Base-by-base conservation (phyloP, 2,113 vertebrate species). In the Furnarius figulus region DNA sequence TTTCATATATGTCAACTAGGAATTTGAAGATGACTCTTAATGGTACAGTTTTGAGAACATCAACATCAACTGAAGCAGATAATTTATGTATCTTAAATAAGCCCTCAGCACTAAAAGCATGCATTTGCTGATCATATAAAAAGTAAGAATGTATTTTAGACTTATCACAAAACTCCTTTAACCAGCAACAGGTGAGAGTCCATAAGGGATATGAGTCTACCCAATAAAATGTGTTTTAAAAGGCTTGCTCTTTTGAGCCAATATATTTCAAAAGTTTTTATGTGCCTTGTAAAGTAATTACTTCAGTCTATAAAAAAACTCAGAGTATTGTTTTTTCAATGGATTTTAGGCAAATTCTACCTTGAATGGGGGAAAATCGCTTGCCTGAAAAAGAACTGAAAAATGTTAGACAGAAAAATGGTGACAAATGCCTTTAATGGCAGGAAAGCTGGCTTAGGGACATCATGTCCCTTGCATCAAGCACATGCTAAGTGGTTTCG, bases 401-500 rank as follows among this genome's bases (percentile, higher is more conserved):
- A 11, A 24, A 89, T 72, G 14, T 56, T 37, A 73, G 70, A 56
- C 16, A 49, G 49, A 35, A 91, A 94, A 95, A 85, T 4, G 22
- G 9, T 80, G 46, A 59, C 3, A 74, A 83, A 91, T 35, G 10
- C 4, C 71, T 83, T 81, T 77, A 78, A 86, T 59, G 23, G 6
- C 15, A 21, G 25, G 7, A 50, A 91, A 91, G 8, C 9, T 47
- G 47, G 13, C 21, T 88, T 83, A 75, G 59, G 28, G 35, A 85
- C 66, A 55, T 63, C 19, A 74, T 56, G 39, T 52, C 19, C 37
- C 56, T 83, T 67, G 33, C 35, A 91, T 31, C 24, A 92, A 74
- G 35, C 27, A 77, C 4, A 3, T 73, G 42, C 10, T 93, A 91
- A 94, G 44, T 84, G 74, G 22, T 91, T 93, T 94, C 49, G 78